Evolutionary conservation across 2,797 vertebrate species (phyloP).

Genomic region (Microtus obscurus): DNA sequence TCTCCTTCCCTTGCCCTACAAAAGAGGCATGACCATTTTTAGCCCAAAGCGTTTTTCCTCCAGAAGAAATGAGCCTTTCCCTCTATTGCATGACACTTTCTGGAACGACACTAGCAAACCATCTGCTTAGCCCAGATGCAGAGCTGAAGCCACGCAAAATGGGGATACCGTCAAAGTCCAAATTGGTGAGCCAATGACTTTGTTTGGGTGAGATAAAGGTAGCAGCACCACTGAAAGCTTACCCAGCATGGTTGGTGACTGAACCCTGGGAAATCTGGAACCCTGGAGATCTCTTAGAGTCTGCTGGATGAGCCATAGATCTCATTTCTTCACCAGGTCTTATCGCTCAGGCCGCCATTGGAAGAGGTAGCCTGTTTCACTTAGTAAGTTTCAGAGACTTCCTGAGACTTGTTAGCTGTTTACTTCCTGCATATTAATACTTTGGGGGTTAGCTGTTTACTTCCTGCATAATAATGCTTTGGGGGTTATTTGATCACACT

Average conservation of each 20-base stretch:
- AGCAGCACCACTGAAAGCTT: neutral
- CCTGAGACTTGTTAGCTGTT: neutral
- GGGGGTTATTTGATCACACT: neutral
- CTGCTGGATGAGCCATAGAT: neutral
- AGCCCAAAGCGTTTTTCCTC: neutral
- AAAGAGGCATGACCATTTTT: neutral
- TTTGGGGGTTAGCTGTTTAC: neutral
- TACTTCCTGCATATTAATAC: neutral
- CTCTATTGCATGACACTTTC: neutral
- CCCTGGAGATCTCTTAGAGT: neutral
- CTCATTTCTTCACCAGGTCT: neutral
- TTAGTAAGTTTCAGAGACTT: neutral
- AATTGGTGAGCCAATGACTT: neutral
- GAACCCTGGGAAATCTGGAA: neutral
- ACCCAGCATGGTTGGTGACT: neutral
- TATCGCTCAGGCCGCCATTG: neutral
- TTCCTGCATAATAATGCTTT: neutral
- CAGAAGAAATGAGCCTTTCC: neutral
- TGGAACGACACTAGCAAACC: neutral
- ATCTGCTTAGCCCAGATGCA: no score
- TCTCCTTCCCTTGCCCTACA: neutral
- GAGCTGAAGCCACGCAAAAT: neutral
- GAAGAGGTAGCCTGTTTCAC: neutral
- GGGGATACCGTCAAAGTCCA: no score
- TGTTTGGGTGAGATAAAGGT: neutral